phyloP scores from a whole-genome alignment of 2,113 vertebrate genomes.

The Petromus typicus region DNA sequence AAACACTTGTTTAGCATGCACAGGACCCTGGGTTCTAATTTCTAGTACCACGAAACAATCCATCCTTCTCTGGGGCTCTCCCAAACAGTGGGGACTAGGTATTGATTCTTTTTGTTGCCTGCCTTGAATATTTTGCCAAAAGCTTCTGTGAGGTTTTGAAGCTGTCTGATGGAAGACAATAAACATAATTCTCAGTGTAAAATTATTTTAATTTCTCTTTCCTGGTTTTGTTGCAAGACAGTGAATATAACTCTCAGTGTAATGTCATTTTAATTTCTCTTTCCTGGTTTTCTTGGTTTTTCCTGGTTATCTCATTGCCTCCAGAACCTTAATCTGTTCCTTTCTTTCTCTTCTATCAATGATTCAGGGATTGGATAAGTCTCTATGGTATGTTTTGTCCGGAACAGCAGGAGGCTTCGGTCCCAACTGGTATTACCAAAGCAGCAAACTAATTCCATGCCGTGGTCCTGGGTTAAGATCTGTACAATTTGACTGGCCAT shows the following conservation, averaged over 20 bases:
- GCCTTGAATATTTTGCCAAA: constrained; percentile 50
- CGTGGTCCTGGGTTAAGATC: constrained; percentile 89
- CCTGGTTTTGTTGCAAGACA: not conserved
- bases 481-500: constrained; percentile 85
- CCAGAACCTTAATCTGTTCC: constrained; percentile 48
- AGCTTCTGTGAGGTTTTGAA: constrained; percentile 45
- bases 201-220: not conserved
- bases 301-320: constrained; percentile 8
- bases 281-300: not conserved
- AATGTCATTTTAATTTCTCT: not conserved
- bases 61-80: not conserved
- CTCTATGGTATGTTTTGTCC: constrained; percentile 60
- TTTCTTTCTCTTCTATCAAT: constrained; percentile 46
- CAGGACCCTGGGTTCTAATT: not conserved
- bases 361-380: constrained; percentile 37
- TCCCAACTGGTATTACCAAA: constrained; percentile 95
- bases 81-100: constrained; percentile 13
- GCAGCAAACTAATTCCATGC: constrained; percentile 91
- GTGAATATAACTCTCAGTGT: not conserved
- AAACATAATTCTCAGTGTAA: constrained; percentile 14
- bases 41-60: not conserved
- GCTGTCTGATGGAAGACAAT: not conserved
- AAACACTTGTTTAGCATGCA: not conserved
- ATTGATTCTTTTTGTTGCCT: constrained; percentile 1
- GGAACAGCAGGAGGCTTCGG: constrained; percentile 93